A percentile compares a stretch with the other conserved stretches of the same genome.
phyloP scores from a whole-genome alignment of 2,888 invertebrate species.

The Drosophila barbarae region DNA sequence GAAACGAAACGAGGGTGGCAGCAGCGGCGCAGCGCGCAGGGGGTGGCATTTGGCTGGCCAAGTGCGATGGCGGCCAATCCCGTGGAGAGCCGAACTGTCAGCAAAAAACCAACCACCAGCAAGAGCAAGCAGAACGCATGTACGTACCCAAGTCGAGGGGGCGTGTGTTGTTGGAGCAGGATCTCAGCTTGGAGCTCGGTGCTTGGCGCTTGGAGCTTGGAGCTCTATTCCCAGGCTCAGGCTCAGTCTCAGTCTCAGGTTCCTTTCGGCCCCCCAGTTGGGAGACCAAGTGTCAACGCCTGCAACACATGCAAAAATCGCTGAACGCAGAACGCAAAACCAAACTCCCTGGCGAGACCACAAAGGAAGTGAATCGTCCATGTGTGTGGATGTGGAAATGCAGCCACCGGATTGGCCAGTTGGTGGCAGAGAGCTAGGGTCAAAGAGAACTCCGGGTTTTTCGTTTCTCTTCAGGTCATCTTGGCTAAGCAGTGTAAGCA shows the following conservation, averaged over 20 bases:
- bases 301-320: slow-evolving; percentile 12
- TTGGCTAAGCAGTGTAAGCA: slow-evolving; percentile 26
- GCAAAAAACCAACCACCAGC: slow-evolving; percentile 51
- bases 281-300: slow-evolving; percentile 62
- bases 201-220: slow-evolving; percentile 15
- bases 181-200: slow-evolving; percentile 20
- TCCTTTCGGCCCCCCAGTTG: slow-evolving; percentile 16
- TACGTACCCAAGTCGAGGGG: slow-evolving; percentile 42
- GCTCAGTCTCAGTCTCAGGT: not conserved
- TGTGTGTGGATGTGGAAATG: slow-evolving; percentile 35
- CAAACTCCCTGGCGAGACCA: slow-evolving; percentile 57
- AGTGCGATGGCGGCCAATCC: slow-evolving; percentile 46
- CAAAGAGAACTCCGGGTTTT: slow-evolving; percentile 37
- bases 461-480: slow-evolving; percentile 38
- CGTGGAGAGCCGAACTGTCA: slow-evolving; percentile 72
- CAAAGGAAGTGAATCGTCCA: slow-evolving; percentile 62
- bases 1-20: slow-evolving; percentile 59
- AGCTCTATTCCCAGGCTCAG: slow-evolving; percentile 32
- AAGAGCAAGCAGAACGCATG: slow-evolving; percentile 41
- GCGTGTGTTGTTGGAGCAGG: slow-evolving; percentile 43
- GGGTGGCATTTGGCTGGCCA: slow-evolving; percentile 21
- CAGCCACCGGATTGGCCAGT: slow-evolving; percentile 64
- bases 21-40: slow-evolving; percentile 3
- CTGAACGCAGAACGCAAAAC: slow-evolving; percentile 23
- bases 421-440: not conserved